These are phyloP conservation scores for Oncopeltus fasciatus DNA, from an alignment of 1,140 invertebrate species.

Conservation along the genomic window DNA sequence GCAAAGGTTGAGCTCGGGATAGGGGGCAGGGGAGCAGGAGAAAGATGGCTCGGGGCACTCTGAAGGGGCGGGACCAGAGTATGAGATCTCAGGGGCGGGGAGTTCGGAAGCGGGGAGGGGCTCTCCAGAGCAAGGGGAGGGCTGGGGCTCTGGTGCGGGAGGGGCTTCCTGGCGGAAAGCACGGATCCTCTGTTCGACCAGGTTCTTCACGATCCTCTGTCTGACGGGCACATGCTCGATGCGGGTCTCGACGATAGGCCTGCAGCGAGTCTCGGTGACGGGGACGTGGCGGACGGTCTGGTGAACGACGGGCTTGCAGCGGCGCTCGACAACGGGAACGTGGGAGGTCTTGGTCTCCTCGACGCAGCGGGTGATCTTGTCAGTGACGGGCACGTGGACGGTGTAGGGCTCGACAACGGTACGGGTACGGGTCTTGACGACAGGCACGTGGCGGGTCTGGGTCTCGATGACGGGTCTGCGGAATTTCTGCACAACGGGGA, in stretches of 20 bases:
- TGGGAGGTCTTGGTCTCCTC: constrained; percentile 6
- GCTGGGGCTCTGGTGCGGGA: background rate
- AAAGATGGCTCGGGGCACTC: background rate
- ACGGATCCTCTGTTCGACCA: constrained; percentile 10
- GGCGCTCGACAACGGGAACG: constrained; percentile 8
- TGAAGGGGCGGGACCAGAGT: too few species aligned
- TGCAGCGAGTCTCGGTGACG: constrained; percentile 2
- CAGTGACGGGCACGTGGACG: constrained; percentile 10
- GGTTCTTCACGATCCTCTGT: constrained; percentile 12
- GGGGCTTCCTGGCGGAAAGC: background rate
- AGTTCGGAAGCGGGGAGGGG: background rate
- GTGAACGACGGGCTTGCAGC: constrained; percentile 7
- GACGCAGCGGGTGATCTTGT: background rate
- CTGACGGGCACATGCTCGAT: constrained; percentile 11
- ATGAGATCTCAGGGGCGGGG: too few species aligned
- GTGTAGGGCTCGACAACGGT: constrained; percentile 5
- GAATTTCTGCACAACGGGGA: constrained; percentile 1
- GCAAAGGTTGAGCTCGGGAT: background rate
- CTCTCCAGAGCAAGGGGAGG: background rate
- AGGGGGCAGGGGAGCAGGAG: background rate
- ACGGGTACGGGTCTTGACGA: background rate
- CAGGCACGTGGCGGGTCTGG: background rate
- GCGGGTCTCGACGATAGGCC: constrained; percentile 11
- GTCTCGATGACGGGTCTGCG: background rate
- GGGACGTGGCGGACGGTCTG: constrained; percentile 1